Base-by-base conservation (phyloP, 2,888 invertebrate genomes). In the Malthinus flaveolus region DNA sequence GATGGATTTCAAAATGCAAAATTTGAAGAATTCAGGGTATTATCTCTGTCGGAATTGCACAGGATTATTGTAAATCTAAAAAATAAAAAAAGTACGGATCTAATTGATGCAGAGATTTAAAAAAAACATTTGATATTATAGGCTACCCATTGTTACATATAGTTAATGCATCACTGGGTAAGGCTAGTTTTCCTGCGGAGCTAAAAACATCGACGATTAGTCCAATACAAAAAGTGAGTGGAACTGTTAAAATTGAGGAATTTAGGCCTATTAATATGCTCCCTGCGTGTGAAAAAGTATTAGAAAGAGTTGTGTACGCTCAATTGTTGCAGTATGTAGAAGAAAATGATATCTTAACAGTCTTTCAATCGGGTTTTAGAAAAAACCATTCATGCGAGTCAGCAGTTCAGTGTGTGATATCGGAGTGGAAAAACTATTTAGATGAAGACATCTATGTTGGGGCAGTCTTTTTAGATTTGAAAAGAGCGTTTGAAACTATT, bases 231-330 rank as follows among this genome's bases (percentile, higher is more conserved):
- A 49, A 49, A n/a, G 37, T 49, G 11, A 7, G 4, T 3, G 10
- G 10, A 9, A 49, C 49, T n/a, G 23, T 8, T 12, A 49, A 35
- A 4, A 11, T 15, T 1, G 33, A 32, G 5, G 49, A 49, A 32
- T 49, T 49, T 34, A 49, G 36, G 32, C 49, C 49, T 7, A 49
- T 49, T 15, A 49, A 49, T 23, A 49, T 49, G 49, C 9, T 49
- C 1, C 15, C 13, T 10, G 13, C 13, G 2, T 2, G 34, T 3
- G 36, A 36, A 7, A 49, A 49, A 11, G 4, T 49, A 31, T 34
- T 49, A 4, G 36, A 49, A 13, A 11, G 9, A 36, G 9, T 49
- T 5, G 49, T 13, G 4, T 33, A 36, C 8, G 31, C n/a, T 6
- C 49, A 49, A 15, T 15, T 49, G 12, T 9, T 15, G 13, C 1